Evolutionary conservation across 2,888 invertebrate species (phyloP), one percentile per base, ranked within the genome.

Genomic region (Actias luna): DNA sequence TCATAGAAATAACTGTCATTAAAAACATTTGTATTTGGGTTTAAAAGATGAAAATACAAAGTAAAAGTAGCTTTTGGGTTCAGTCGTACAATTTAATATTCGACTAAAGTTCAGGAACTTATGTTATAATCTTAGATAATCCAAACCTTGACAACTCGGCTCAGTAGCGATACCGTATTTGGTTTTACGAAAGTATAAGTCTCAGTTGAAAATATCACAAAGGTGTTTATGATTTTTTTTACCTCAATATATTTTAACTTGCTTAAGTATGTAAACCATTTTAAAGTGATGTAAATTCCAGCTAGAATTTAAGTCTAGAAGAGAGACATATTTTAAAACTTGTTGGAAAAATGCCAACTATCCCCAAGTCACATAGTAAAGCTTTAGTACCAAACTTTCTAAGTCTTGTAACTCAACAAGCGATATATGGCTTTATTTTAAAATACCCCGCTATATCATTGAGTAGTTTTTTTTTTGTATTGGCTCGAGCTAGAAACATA

Each of bases 101-200:
- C 67, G 58, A 60, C 55, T 62, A 52, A 67, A 70, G 72, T 67
- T 65, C 65, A 65, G 67, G 71, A 77, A 75, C 73, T 75, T 75
- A 75, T 69, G 73, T 69, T 74, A 74, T 75, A 75, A 76, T 69
- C 66, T 35, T 59, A 64, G 68, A 67, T 76, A 71, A 75, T 65
- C 66, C 66, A 63, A 59, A 66, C 59, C 66, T 65, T 68, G 62
- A 65, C 66, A 67, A 68, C 64, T 69, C 68, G 61, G 57, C 50
- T 70, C 31, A 59, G 60, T 29, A 36, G 58, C 55, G 58, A 61
- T 46, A 18, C 42, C 42, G 52, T 42, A 7, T 27, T 52, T 27
- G 12, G 2, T 12, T 52, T 1, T 16, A 52, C 52, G 8, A 29
- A 55, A 55, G n/a, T 55, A 55, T 29, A 29, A 55, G 29, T n/a